Percentiles rank a stretch among this genome's conserved stretches.
These are phyloP conservation scores for Cyrtodaria siliqua DNA, from an alignment of 2,888 invertebrate species.

Conservation along the genomic window DNA sequence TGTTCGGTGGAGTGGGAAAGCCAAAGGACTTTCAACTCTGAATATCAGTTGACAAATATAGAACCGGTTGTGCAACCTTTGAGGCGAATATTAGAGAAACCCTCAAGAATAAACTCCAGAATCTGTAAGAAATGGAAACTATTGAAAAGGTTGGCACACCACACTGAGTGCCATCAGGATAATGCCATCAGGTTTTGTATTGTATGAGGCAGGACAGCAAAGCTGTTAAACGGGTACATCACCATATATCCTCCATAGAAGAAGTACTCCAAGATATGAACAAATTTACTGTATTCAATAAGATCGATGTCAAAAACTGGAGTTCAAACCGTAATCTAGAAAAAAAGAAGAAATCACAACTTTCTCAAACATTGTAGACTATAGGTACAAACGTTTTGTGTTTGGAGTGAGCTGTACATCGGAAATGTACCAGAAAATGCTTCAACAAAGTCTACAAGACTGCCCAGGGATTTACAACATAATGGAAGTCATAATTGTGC, in stretches of 20 bases:
- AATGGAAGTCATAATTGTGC: constrained; percentile 57
- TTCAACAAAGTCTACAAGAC: constrained; percentile 35
- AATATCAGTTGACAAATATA: constrained; percentile 7
- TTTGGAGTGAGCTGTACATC: constrained; percentile 49
- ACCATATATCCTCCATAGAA: constrained; percentile 30
- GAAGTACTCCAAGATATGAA: constrained; percentile 37
- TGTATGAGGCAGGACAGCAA: constrained; percentile 39
- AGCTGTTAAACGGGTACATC: constrained; percentile 32
- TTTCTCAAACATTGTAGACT: too few relatives aligned
- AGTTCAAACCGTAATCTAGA: too few relatives aligned
- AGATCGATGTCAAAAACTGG: constrained; percentile 63
- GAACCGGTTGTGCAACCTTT: constrained; percentile 8
- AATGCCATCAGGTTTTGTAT: constrained; percentile 39
- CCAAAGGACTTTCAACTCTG: neutral
- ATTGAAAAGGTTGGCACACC: constrained; percentile 39
- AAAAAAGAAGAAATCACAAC: too few relatives aligned
- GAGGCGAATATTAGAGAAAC: neutral
- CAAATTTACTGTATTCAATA: constrained; percentile 64
- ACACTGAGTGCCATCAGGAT: constrained; percentile 12
- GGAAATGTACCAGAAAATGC: constrained; percentile 46
- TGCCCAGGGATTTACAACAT: constrained; percentile 40
- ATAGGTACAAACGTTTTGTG: constrained; percentile 32
- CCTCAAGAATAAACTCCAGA: constrained; percentile 10
- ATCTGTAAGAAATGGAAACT: constrained; percentile 23
- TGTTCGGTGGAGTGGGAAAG: constrained; percentile 19